A percentile compares a stretch with the other conserved stretches of the same genome.
Evolutionary conservation across 2,797 vertebrate species (phyloP).

Genomic region (Micropoecilia bifurca): DNA sequence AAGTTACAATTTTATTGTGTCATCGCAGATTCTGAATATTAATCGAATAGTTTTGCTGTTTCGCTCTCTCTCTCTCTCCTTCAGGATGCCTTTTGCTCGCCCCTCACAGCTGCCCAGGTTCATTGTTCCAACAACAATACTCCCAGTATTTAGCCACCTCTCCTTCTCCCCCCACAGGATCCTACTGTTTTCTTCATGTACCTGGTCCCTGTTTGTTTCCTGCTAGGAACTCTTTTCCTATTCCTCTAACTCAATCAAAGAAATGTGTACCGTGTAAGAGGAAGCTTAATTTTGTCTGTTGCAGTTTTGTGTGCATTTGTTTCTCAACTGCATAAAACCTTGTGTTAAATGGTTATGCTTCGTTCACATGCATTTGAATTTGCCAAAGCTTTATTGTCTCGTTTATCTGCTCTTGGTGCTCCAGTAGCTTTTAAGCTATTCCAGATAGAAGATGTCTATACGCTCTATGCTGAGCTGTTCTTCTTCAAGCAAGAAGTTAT

Average conservation of each 20-base stretch:
- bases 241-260: neutral
- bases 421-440: neutral
- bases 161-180: no score
- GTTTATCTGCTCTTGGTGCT: neutral
- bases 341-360: neutral
- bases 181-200: no score
- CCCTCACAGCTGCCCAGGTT: no score
- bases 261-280: neutral
- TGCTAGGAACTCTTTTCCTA: neutral
- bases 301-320: neutral
- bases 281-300: neutral
- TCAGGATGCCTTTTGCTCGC: neutral
- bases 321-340: neutral
- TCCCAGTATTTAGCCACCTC: no score
- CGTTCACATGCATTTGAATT: neutral
- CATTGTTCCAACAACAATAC: no score
- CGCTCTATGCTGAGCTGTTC: neutral
- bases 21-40: neutral
- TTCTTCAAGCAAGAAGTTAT: neutral
- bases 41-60: neutral
- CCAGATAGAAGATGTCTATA: neutral
- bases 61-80: neutral
- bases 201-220: no score
- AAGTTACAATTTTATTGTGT: neutral
- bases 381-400: neutral